A percentile compares a stretch with the other conserved stretches of the same genome.
phyloP scores from a whole-genome alignment of 2,113 vertebrate genomes.

The Heptranchias perlo region DNA sequence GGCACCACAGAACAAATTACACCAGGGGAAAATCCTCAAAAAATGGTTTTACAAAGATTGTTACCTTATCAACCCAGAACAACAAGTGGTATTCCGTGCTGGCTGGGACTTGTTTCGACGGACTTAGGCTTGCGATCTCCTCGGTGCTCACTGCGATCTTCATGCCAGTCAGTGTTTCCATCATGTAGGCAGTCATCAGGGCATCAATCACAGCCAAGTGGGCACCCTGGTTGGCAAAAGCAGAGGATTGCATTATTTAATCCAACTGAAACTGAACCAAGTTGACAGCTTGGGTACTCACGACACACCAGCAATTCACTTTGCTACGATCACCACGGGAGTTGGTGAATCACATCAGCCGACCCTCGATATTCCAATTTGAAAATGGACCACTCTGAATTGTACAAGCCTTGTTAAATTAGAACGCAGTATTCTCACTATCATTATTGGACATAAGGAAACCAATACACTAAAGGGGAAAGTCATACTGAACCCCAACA shows the following conservation, averaged over 20 bases:
- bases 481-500: neutral
- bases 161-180: conserved; percentile 64
- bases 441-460: neutral
- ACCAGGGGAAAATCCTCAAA: neutral
- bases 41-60: conserved; percentile 39
- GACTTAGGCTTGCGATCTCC: conserved; percentile 49
- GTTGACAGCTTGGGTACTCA: conserved; percentile 19
- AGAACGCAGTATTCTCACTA: no score
- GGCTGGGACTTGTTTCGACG: conserved; percentile 36
- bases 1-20: no score
- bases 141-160: conserved; percentile 51
- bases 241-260: neutral
- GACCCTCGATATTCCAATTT: neutral
- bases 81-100: conserved; percentile 71
- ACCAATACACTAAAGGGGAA: neutral
- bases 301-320: neutral
- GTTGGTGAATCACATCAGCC: neutral
- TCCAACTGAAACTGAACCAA: neutral
- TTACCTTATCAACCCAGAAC: conserved; percentile 76
- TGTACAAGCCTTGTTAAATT: neutral
- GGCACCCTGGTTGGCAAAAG: conserved; percentile 58
- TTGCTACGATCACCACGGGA: neutral
- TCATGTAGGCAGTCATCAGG: conserved; percentile 71
- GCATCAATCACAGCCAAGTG: conserved; percentile 79
- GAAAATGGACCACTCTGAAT: neutral